These are phyloP conservation scores for Psittacula echo DNA, from an alignment of 2,797 vertebrate genomes.

Conservation along the genomic window DNA sequence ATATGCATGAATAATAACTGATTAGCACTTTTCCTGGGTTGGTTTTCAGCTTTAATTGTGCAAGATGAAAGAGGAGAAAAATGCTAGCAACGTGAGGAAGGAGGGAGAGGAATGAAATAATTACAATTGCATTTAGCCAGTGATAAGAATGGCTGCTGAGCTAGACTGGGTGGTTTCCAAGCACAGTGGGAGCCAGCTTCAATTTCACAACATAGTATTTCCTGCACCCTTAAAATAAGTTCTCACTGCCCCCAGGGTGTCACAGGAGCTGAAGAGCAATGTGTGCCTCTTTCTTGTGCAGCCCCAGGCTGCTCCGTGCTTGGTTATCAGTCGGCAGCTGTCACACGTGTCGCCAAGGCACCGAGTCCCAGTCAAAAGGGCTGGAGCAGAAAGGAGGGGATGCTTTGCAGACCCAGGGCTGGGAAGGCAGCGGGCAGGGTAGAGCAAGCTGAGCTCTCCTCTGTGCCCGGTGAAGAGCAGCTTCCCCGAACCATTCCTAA, in stretches of 20 bases:
- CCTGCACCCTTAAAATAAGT: constrained; percentile 60
- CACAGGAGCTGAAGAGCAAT: background rate
- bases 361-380: background rate
- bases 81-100: background rate
- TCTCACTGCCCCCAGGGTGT: background rate
- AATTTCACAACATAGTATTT: constrained; percentile 39
- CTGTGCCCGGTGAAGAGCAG: background rate
- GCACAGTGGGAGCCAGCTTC: background rate
- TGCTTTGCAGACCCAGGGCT: background rate
- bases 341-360: background rate
- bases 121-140: constrained; percentile 19
- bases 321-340: background rate
- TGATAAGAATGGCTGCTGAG: constrained; percentile 54
- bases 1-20: constrained; percentile 5
- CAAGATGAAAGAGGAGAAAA: constrained; percentile 29
- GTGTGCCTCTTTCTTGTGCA: background rate
- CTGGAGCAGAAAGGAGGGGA: background rate
- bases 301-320: background rate
- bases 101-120: constrained; percentile 22
- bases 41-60: constrained; percentile 1
- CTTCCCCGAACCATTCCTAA: background rate
- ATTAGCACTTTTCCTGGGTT: background rate
- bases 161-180: constrained; percentile 45
- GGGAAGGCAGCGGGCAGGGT: background rate
- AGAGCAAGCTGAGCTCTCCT: background rate